Base-by-base conservation (phyloP, 2,113 vertebrate genomes). In the Ornithorhynchus anatinus region DNA sequence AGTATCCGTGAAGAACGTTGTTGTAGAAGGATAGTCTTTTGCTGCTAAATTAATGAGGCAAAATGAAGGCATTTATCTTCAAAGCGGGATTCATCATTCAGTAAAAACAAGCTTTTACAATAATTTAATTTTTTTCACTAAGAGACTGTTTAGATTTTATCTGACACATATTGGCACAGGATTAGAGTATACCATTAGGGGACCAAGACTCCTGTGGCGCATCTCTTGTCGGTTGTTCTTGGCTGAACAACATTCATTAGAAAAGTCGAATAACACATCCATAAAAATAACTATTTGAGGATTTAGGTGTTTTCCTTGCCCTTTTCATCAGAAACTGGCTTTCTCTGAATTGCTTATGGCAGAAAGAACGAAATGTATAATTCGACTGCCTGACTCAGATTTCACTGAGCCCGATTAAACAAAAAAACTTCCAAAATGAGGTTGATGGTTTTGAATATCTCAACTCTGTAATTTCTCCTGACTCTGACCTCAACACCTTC, bases 61-160 rank as follows among this genome's bases (percentile, higher is more conserved):
- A 53, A 75, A 45, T 43, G n/a, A 60, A 16, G 23, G 23, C 32
- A 39, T 50, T 70, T 59, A 57, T 74, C 52, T 50, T 59, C 42
- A 63, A 50, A 45, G 31, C 13, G 60, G 47, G 17, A 76, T n/a
- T n/a, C n/a, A n/a, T n/a, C n/a, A n/a, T n/a, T n/a, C n/a, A n/a
- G n/a, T n/a, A 40, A 53, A 36, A 29, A 5, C 20, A 6, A 51
- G 48, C 22, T 43, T 45, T 63, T 54, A 35, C 35, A 29, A 4
- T 57, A 45, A 42, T 11, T 43, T 32, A 15, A 73, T 56, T 65
- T 53, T 11, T 54, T 10, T 44, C 16, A 33, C 12, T 17, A 59
- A 43, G 27, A 59, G 11, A 17, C 23, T 38, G 12, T 27, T 50
- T 53, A 59, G 23, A 39, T 15, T 71, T 19, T 50, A 37, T 17